Evolutionary conservation across 2,113 vertebrate species (phyloP), one percentile per base, ranked within the genome.

Genomic region (Hepsetus odoe): DNA sequence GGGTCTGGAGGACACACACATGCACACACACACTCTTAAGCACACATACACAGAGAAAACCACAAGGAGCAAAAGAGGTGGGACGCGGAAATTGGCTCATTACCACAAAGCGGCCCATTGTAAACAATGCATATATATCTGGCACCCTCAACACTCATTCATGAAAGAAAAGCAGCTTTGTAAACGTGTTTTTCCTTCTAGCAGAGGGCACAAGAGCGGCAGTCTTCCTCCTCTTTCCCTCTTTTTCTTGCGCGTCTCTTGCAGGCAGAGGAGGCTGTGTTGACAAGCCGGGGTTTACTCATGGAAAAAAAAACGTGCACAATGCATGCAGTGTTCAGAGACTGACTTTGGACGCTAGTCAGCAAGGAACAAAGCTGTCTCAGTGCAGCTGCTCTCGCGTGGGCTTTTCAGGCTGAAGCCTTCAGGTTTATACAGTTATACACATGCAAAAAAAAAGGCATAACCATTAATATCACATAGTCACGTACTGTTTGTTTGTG

Each of bases 211-310:
- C 90, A 91, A 91, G 89, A 86, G 89, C 65, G n/a, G n/a, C 85
- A 91, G 87, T 91, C 86, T 93, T 90, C 84, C 51, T 70, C 75
- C 42, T 12, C 44, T 35, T 44, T 35, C 44, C 20, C 55, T 53
- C 67, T 72, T 79, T 64, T 71, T 49, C 76, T 84, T 76, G 85
- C 82, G 87, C 40, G 72, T 83, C 85, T 85, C 79, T 38, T 86
- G 77, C 83, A 88, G 89, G 91, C 91, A 93, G 92, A 92, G 90
- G 90, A 91, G 91, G 90, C 90, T 85, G 86, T 92, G 91, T 92
- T 93, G 92, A 93, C 92, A 92, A 80, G 91, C 88, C 86, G 55
- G 79, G 91, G 90, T 93, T 93, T 93, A 93, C 92, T 93, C 92
- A 93, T 91, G 93, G 93, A 93, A 94, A 93, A 79, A 92, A 91